phyloP scores from a whole-genome alignment of 1,140 invertebrate genomes.

The Panulirus ornatus region DNA sequence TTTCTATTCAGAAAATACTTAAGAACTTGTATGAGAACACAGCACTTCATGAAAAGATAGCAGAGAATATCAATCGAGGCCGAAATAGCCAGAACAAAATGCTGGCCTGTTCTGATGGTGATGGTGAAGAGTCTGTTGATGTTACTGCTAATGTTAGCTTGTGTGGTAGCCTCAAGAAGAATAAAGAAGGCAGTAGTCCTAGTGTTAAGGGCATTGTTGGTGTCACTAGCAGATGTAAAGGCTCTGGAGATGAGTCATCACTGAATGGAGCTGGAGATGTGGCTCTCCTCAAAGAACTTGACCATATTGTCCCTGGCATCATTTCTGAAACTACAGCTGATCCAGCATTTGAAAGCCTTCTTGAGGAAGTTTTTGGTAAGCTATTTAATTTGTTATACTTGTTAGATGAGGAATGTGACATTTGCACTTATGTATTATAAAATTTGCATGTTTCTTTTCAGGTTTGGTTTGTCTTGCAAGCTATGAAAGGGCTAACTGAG shows the following conservation, averaged over 20 bases:
- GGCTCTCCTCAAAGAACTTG: constrained; percentile 47
- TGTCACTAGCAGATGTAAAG: neutral
- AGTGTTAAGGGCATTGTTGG: neutral
- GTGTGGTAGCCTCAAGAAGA: neutral
- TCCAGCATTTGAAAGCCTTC: constrained; percentile 53
- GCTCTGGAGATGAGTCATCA: neutral
- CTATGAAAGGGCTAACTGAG: too few relatives aligned
- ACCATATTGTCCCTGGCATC: constrained; percentile 58
- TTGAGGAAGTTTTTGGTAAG: constrained; percentile 67
- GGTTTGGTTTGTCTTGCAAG: too few relatives aligned
- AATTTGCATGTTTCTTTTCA: too few relatives aligned
- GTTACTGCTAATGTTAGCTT: neutral
- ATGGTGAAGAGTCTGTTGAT: neutral
- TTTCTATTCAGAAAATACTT: constrained; percentile 56
- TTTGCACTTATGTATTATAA: too few relatives aligned
- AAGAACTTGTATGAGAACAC: constrained; percentile 67
- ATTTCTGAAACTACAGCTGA: constrained; percentile 60
- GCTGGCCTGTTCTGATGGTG: neutral
- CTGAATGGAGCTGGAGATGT: neutral
- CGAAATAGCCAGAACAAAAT: constrained; percentile 40
- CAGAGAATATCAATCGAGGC: constrained; percentile 55
- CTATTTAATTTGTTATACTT: neutral
- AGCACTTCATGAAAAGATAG: constrained; percentile 64
- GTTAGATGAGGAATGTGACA: too few relatives aligned
- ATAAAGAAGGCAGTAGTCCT: neutral